Conservation (phyloP, 2,113 vertebrate species). For the Boulengeromyrus knoepffleri region DNA sequence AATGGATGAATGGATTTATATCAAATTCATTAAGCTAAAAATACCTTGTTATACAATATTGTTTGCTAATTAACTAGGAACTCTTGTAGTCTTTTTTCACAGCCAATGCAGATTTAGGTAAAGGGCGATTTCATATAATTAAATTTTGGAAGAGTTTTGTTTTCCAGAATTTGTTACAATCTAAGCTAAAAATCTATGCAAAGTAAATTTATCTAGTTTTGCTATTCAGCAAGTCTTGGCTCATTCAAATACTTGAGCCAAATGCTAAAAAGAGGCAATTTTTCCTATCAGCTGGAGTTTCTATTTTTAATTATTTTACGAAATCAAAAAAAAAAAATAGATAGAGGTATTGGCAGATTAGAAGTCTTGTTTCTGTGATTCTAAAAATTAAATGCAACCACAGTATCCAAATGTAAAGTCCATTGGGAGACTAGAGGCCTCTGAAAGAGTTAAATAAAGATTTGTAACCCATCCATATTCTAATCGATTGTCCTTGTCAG, state of each 20-base stretch:
- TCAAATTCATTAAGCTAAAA: neutral
- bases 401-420: neutral
- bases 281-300: constrained; percentile 11
- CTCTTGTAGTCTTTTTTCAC: neutral
- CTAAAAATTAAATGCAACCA: neutral
- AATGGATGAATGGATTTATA: neutral
- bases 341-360: neutral
- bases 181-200: neutral
- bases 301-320: neutral
- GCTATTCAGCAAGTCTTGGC: constrained; percentile 8
- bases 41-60: neutral
- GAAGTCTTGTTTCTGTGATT: neutral
- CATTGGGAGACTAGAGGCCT: neutral
- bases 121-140: neutral
- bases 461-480: neutral
- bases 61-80: neutral
- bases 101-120: neutral
- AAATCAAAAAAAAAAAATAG: neutral
- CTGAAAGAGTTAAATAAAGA: neutral
- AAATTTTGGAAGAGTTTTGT: neutral
- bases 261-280: neutral
- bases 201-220: neutral
- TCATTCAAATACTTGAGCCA: constrained; percentile 3
- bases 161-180: neutral
- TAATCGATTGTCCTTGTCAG: neutral